These are phyloP conservation scores for Leucophora obtusa DNA, from an alignment of 2,888 invertebrate genomes.

Conservation along the genomic window DNA sequence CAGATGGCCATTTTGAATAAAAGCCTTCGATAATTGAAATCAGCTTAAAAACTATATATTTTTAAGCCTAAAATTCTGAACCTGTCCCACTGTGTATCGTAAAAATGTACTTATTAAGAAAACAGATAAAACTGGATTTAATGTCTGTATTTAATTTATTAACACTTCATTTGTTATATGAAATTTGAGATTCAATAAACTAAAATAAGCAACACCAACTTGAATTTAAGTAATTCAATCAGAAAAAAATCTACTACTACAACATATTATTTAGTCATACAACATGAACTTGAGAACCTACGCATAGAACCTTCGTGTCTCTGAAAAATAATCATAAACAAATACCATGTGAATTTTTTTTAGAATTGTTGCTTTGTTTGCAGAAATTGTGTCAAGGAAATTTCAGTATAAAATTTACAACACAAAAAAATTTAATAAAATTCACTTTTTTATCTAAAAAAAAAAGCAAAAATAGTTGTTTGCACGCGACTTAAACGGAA, in stretches of 20 bases:
- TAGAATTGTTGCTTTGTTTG: slow-evolving; percentile 43
- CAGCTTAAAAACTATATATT: too few relatives aligned
- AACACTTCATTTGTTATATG: slow-evolving; percentile 42
- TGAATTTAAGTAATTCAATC: slow-evolving; percentile 45
- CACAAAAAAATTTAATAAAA: slow-evolving; percentile 10
- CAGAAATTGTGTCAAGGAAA: slow-evolving; percentile 74
- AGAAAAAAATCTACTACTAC: slow-evolving; percentile 14
- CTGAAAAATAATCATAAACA: slow-evolving; percentile 9
- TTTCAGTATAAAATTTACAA: slow-evolving; percentile 31
- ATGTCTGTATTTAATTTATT: slow-evolving; percentile 25
- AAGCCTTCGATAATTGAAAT: too few relatives aligned
- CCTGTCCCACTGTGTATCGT: too few relatives aligned
- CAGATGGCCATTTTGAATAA: too few relatives aligned
- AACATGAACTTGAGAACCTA: slow-evolving; percentile 62
- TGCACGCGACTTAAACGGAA: slow-evolving; percentile 45
- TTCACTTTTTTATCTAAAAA: slow-evolving; percentile 27
- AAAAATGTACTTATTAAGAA: neutral
- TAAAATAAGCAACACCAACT: slow-evolving; percentile 31
- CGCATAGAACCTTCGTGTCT: slow-evolving; percentile 60
- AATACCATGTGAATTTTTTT: slow-evolving; percentile 48
- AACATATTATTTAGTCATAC: slow-evolving; percentile 15
- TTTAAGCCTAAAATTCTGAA: too few relatives aligned
- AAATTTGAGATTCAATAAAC: slow-evolving; percentile 42
- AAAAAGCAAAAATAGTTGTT: slow-evolving; percentile 19
- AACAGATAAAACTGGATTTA: neutral